Percentiles rank a stretch among this genome's conserved stretches.
Conservation (phyloP, 2,113 vertebrate genomes). For the Platysteira castanea region DNA sequence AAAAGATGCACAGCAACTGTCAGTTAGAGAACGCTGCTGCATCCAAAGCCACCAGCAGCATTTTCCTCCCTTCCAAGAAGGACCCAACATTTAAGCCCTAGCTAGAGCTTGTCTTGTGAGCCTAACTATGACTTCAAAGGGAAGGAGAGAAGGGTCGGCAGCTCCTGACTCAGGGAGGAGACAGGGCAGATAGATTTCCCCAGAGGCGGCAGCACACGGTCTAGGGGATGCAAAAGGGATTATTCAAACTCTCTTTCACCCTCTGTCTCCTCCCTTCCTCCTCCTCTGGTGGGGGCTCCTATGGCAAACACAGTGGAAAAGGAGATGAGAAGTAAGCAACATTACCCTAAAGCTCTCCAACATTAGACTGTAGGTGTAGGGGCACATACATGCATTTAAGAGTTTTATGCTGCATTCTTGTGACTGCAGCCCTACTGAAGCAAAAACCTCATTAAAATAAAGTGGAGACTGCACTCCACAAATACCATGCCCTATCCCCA, state of each 20-base stretch:
- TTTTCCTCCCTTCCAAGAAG: constrained; percentile 27
- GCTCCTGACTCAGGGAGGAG: constrained; percentile 57
- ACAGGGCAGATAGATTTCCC: constrained; percentile 59
- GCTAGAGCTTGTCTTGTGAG: constrained; percentile 34
- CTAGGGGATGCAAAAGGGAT: constrained; percentile 6
- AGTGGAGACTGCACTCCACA: neutral
- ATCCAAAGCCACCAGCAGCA: neutral
- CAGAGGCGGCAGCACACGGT: neutral
- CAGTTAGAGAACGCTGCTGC: neutral
- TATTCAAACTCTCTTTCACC: neutral
- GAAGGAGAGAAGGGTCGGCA: constrained; percentile 47
- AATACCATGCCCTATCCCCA: neutral
- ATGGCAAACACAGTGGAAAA: neutral
- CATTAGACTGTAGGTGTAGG: neutral
- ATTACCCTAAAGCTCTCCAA: neutral
- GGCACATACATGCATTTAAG: neutral
- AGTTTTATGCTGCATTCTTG: neutral
- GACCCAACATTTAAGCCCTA: constrained; percentile 49
- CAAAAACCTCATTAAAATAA: neutral
- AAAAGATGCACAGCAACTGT: constrained; percentile 2
- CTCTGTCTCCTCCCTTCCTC: neutral
- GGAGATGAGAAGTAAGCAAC: neutral
- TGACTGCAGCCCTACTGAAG: neutral
- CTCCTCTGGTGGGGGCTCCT: neutral
- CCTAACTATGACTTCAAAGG: constrained; percentile 77